Evolutionary conservation across 2,888 invertebrate species (phyloP).

Genomic region (Monopis laevigella): DNA sequence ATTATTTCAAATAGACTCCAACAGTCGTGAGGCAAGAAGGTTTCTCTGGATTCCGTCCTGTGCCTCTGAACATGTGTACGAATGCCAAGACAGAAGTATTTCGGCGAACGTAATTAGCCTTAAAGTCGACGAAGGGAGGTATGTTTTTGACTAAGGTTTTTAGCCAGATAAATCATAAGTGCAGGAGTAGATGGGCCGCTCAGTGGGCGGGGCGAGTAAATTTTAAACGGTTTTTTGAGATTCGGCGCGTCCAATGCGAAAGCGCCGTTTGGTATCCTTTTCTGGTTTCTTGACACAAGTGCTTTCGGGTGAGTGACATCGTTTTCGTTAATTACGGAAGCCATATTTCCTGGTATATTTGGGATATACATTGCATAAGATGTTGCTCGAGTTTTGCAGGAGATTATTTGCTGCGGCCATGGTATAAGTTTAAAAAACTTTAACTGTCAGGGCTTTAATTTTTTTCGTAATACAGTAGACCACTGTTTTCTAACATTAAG

Average conservation of each 20-base stretch:
- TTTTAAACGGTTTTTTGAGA: constrained; percentile 13
- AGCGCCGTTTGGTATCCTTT: neutral
- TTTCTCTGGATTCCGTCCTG: no score
- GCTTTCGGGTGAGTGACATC: constrained; percentile 1
- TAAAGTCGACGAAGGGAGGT: constrained; percentile 3
- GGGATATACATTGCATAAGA: no score
- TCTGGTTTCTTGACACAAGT: neutral
- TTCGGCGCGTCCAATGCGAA: constrained; percentile 8
- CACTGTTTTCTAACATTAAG: no score
- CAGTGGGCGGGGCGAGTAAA: constrained; percentile 7
- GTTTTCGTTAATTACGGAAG: constrained; percentile 1
- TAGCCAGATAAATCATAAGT: constrained; percentile 12
- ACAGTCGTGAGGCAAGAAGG: no score
- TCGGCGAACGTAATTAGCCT: neutral
- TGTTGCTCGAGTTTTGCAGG: no score
- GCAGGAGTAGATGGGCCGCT: neutral
- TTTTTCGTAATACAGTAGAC: no score
- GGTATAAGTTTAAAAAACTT: no score
- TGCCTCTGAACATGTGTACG: no score
- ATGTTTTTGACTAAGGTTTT: neutral
- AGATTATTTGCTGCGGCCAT: no score
- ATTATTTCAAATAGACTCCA: no score
- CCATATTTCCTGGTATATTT: neutral
- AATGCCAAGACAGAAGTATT: no score
- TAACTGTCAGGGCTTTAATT: no score